phyloP scores from a whole-genome alignment of 1,140 invertebrate species.

The Vanessa tameamea region DNA sequence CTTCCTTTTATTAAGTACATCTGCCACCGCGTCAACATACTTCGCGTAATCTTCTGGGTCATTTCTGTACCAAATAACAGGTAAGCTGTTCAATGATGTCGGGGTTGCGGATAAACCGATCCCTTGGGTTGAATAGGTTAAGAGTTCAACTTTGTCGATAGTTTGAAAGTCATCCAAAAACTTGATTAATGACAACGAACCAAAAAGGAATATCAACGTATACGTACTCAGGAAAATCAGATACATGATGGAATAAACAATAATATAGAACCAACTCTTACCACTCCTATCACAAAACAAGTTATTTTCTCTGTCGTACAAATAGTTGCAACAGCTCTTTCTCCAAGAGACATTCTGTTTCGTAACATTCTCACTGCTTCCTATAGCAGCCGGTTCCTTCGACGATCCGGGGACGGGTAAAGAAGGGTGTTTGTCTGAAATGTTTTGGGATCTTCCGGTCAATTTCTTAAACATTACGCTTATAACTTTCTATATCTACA shows the following conservation, averaged over 20 bases:
- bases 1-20: conserved; percentile 43
- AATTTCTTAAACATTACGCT: conserved; percentile 35
- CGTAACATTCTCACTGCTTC: not conserved
- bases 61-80: conserved; percentile 62
- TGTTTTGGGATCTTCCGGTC: conserved; percentile 12
- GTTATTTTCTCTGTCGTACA: conserved; percentile 56
- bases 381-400: conserved; percentile 19
- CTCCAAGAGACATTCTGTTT: conserved; percentile 17
- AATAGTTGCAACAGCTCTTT: conserved; percentile 40
- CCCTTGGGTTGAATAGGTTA: conserved; percentile 52
- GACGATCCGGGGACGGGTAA: conserved; percentile 32
- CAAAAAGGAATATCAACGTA: conserved; percentile 58
- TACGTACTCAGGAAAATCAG: conserved; percentile 61
- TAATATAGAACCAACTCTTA: conserved; percentile 55
- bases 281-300: conserved; percentile 55
- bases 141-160: conserved; percentile 44
- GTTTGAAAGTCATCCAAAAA: conserved; percentile 37
- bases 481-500: conserved; percentile 18
- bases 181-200: conserved; percentile 51
- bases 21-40: conserved; percentile 56
- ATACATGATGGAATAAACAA: conserved; percentile 63
- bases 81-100: conserved; percentile 47
- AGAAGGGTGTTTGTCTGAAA: conserved; percentile 28
- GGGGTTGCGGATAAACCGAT: conserved; percentile 65
- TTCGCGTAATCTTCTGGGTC: conserved; percentile 53